phyloP scores from a whole-genome alignment of 2,113 vertebrate genomes.

The Dipodomys spectabilis region DNA sequence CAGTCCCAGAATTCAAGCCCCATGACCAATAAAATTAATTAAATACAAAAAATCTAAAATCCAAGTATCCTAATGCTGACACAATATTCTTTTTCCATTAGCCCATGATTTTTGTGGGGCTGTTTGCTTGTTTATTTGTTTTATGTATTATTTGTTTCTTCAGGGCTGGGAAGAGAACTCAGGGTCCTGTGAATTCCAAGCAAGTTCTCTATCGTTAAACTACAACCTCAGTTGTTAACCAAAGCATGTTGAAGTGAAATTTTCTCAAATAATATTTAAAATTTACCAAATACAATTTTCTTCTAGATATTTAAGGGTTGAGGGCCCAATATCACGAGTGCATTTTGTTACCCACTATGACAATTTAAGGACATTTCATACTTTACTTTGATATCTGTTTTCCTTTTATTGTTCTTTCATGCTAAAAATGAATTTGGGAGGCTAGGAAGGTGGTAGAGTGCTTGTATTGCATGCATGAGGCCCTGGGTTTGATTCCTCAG shows the following conservation, averaged over 20 bases:
- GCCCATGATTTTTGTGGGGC: background rate
- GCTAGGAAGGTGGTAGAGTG: too few relatives aligned
- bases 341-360: background rate
- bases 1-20: too few relatives aligned
- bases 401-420: background rate
- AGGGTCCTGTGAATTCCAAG: background rate
- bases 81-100: background rate
- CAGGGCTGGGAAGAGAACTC: background rate
- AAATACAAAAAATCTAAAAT: background rate
- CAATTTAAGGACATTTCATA: background rate
- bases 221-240: background rate
- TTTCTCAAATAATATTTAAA: background rate
- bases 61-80: background rate
- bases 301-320: background rate
- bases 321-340: background rate
- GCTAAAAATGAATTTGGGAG: too few relatives aligned
- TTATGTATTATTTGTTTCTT: background rate
- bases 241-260: background rate
- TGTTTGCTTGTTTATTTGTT: background rate
- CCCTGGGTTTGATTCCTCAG: too few relatives aligned
- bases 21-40: too few relatives aligned
- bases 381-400: background rate
- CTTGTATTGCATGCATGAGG: too few relatives aligned
- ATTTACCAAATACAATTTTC: slow-evolving; percentile 29
- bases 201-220: too few relatives aligned